These are phyloP conservation scores for Agrenia bidenticulata DNA, from an alignment of 2,888 invertebrate species.

Conservation along the genomic window DNA sequence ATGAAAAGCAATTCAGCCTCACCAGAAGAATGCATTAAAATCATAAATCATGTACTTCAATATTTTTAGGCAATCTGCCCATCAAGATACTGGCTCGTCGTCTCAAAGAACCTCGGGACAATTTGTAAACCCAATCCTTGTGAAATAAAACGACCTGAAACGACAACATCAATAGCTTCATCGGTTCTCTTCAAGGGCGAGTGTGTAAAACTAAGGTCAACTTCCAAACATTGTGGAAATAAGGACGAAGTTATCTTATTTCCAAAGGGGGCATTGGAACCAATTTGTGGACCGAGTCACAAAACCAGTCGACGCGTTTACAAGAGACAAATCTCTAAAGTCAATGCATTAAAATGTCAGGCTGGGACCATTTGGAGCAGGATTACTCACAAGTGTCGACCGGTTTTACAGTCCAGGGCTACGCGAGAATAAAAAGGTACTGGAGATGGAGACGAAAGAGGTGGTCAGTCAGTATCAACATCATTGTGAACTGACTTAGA, in stretches of 20 bases:
- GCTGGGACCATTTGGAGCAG: slow-evolving; percentile 8
- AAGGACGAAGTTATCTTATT: slow-evolving; percentile 33
- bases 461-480: too few relatives aligned
- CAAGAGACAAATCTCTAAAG: slow-evolving; percentile 30
- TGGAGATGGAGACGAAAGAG: too few relatives aligned
- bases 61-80: slow-evolving; percentile 30
- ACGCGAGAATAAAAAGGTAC: too few relatives aligned
- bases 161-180: slow-evolving; percentile 1
- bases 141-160: neutral
- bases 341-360: slow-evolving; percentile 15
- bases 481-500: too few relatives aligned
- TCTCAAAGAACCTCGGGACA: slow-evolving; percentile 10
- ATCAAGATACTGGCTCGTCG: slow-evolving; percentile 30
- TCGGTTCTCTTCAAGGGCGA: slow-evolving; percentile 27
- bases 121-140: slow-evolving; percentile 35
- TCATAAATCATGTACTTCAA: too few relatives aligned
- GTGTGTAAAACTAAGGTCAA: slow-evolving; percentile 27
- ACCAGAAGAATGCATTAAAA: too few relatives aligned
- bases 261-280: slow-evolving; percentile 25
- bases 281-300: slow-evolving; percentile 24
- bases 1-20: too few relatives aligned
- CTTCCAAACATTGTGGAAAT: slow-evolving; percentile 28
- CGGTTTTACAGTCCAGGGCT: too few relatives aligned
- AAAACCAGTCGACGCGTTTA: slow-evolving; percentile 17
- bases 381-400: neutral